Percentiles rank a stretch among this genome's conserved stretches.
These are phyloP conservation scores for Tilapia sparmanii DNA, from an alignment of 2,113 vertebrate genomes.

Conservation along the genomic window DNA sequence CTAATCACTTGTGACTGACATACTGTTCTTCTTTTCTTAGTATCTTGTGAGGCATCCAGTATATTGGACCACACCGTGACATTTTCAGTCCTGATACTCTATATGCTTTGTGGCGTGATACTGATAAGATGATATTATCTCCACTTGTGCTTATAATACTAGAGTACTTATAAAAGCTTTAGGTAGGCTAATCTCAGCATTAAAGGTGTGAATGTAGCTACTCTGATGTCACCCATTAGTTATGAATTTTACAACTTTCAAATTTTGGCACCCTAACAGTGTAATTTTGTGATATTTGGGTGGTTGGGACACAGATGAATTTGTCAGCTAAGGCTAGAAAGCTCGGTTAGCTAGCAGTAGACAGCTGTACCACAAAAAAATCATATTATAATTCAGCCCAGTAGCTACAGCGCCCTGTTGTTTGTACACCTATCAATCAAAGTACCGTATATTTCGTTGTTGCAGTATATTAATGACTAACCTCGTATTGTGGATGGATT, in stretches of 20 bases:
- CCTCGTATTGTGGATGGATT: not conserved
- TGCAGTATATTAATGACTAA: not conserved
- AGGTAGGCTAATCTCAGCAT: not conserved
- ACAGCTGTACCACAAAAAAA: not conserved
- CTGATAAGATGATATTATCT: not conserved
- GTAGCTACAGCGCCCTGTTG: not conserved
- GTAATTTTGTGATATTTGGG: not conserved
- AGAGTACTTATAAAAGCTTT: not conserved
- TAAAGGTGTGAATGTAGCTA: not conserved
- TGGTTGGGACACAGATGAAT: not conserved
- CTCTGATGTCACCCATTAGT: not conserved
- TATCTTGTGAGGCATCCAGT: not conserved
- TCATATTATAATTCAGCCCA: not conserved
- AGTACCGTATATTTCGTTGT: not conserved
- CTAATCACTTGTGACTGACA: not conserved
- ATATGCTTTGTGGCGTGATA: not conserved
- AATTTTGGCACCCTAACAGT: not conserved
- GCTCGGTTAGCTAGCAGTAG: not conserved
- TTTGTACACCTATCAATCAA: not conserved
- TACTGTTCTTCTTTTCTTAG: not conserved
- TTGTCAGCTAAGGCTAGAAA: not conserved
- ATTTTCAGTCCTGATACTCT: not conserved
- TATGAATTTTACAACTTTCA: not conserved
- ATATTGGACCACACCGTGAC: not conserved
- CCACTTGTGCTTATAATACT: not conserved